A percentile compares a stretch with the other conserved stretches of the same genome.
These are phyloP conservation scores for Dasypogon diadema DNA, from an alignment of 2,888 invertebrate species.

Conservation along the genomic window DNA sequence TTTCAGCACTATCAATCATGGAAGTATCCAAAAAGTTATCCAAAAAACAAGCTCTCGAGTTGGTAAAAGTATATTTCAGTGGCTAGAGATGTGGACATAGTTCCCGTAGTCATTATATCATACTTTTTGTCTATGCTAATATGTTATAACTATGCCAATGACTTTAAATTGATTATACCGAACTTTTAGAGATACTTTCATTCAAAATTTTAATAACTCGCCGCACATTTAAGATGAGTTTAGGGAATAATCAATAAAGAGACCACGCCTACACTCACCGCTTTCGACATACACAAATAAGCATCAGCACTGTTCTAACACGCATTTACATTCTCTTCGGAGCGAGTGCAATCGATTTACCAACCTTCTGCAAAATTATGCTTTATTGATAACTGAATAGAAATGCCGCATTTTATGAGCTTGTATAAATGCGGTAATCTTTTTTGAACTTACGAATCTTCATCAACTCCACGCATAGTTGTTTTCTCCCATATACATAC, in stretches of 20 bases:
- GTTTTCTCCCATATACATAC: background rate
- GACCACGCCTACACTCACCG: slow-evolving; percentile 56
- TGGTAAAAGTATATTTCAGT: too few relatives aligned
- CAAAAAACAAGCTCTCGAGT: too few relatives aligned
- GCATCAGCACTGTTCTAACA: slow-evolving; percentile 14
- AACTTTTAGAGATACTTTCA: too few relatives aligned
- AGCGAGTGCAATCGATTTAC: slow-evolving; percentile 52
- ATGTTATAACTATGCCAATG: too few relatives aligned
- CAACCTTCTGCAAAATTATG: slow-evolving; percentile 40
- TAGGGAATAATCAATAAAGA: slow-evolving; percentile 55
- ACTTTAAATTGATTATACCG: too few relatives aligned
- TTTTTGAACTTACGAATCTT: background rate
- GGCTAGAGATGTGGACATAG: too few relatives aligned
- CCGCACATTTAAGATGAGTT: slow-evolving; percentile 5
- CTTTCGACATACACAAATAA: slow-evolving; percentile 50
- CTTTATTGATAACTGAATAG: slow-evolving; percentile 29
- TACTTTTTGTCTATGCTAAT: too few relatives aligned
- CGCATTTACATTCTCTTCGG: slow-evolving; percentile 21
- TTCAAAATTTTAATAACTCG: slow-evolving; percentile 7
- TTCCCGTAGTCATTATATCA: too few relatives aligned
- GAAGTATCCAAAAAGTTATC: too few relatives aligned
- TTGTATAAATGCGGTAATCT: background rate
- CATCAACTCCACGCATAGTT: too few relatives aligned
- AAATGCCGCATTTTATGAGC: background rate
- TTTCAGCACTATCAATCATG: too few relatives aligned